A percentile compares a stretch with the other conserved stretches of the same genome.
phyloP scores from a whole-genome alignment of 2,113 vertebrate genomes.

The Porphyrio hochstetteri region DNA sequence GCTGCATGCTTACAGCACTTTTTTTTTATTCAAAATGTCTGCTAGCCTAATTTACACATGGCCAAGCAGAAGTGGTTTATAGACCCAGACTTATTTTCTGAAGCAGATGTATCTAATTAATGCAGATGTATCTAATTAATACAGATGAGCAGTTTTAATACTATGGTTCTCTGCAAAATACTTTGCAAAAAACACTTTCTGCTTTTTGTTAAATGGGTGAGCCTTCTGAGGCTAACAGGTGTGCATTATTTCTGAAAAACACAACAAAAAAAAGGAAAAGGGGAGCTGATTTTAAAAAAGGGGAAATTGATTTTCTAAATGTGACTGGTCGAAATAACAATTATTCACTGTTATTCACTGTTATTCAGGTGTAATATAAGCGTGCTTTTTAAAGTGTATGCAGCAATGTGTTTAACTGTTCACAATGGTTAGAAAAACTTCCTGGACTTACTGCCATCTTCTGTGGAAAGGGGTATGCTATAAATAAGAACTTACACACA shows the following conservation, averaged over 20 bases:
- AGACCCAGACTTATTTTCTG: constrained; percentile 1
- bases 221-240: background rate
- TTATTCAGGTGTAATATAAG: background rate
- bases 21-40: background rate
- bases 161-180: background rate
- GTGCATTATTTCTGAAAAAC: background rate
- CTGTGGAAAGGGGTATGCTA: background rate
- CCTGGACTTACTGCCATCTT: background rate
- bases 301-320: background rate
- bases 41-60: background rate
- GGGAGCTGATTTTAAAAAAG: background rate
- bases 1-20: background rate
- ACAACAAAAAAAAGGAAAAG: background rate
- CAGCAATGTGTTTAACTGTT: background rate
- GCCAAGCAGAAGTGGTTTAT: background rate
- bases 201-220: background rate
- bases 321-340: background rate
- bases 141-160: background rate
- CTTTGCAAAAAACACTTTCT: background rate
- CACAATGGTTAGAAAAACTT: background rate
- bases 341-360: background rate
- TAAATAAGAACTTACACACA: background rate
- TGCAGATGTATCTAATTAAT: background rate
- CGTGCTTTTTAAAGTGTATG: background rate
- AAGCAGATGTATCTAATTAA: background rate